phyloP scores from a whole-genome alignment of 2,888 invertebrate genomes.

The Timandra comae region DNA sequence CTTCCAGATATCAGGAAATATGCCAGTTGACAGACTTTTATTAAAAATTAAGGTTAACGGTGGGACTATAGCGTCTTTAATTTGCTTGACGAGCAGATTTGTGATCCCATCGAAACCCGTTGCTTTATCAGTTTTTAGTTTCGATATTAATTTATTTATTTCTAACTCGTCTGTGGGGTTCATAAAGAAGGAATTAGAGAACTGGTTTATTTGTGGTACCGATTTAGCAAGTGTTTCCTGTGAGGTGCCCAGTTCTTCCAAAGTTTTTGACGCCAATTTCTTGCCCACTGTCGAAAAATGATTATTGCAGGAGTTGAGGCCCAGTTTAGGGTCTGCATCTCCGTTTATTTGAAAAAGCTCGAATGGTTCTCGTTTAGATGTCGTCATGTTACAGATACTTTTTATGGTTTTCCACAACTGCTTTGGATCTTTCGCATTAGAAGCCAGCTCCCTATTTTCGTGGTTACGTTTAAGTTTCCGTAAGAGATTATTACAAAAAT shows the following conservation, averaged over 20 bases:
- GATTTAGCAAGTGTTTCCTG: slow-evolving; percentile 3
- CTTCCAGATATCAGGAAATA: not conserved
- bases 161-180: slow-evolving; percentile 9
- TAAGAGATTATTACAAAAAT: no score
- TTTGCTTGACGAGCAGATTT: not conserved
- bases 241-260: slow-evolving; percentile 5
- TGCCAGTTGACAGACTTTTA: slow-evolving; percentile 1
- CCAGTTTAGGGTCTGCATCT: no score
- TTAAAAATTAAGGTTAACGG: slow-evolving; percentile 9
- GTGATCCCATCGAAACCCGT: not conserved
- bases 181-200: slow-evolving; percentile 9
- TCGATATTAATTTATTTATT: not conserved
- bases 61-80: not conserved
- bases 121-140: not conserved
- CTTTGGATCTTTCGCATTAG: no score
- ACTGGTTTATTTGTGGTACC: not conserved
- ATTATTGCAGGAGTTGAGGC: no score
- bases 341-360: no score
- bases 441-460: no score
- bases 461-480: no score
- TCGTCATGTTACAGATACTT: no score
- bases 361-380: no score
- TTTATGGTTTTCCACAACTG: not conserved
- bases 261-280: slow-evolving; percentile 4
- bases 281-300: no score